These are phyloP conservation scores for Lutra lutra DNA, from an alignment of 2,797 vertebrate genomes.

Conservation along the genomic window DNA sequence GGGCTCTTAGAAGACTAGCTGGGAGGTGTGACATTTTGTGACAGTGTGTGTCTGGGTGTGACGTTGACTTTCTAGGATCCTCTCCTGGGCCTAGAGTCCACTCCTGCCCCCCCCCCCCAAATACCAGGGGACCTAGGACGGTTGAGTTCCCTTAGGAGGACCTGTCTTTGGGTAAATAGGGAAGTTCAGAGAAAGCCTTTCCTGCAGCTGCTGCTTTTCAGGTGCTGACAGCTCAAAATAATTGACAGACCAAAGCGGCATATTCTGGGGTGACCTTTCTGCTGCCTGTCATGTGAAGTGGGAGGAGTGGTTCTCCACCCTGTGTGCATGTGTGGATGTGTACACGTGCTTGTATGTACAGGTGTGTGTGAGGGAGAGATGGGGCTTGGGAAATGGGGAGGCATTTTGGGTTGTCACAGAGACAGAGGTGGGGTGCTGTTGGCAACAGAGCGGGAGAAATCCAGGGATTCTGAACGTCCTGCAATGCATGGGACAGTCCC, in stretches of 20 bases:
- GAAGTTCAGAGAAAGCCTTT: background rate
- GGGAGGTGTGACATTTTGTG: background rate
- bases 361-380: background rate
- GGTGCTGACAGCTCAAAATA: background rate
- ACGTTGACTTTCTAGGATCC: background rate
- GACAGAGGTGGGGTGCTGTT: background rate
- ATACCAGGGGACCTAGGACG: background rate
- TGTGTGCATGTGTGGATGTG: background rate
- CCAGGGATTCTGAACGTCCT: background rate
- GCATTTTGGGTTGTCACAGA: background rate
- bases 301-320: background rate
- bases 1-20: background rate
- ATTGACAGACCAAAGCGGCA: background rate
- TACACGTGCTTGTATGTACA: background rate
- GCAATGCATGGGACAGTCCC: background rate
- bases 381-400: background rate
- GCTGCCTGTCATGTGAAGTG: background rate
- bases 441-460: background rate
- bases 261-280: background rate
- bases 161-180: background rate
- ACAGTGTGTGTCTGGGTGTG: background rate
- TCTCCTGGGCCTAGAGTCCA: background rate
- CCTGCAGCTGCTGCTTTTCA: background rate
- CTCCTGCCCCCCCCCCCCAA: too few species aligned
- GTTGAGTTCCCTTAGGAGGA: background rate